These are phyloP conservation scores for Drosophila albomicans DNA, from an alignment of 1,140 invertebrate species.

Conservation along the genomic window DNA sequence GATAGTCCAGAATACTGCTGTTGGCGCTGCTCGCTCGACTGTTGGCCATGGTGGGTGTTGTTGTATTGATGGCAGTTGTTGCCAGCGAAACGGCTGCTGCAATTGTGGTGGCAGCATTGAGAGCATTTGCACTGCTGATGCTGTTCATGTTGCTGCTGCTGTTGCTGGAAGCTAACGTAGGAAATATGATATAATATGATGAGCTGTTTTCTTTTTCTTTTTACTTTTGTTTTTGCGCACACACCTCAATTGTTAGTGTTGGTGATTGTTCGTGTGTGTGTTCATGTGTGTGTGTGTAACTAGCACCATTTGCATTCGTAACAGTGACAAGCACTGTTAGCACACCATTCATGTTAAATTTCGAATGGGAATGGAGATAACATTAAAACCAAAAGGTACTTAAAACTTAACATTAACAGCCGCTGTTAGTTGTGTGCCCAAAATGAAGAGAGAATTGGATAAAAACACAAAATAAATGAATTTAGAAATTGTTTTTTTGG, in stretches of 20 bases:
- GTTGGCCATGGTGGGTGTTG: constrained; percentile 68
- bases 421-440: constrained; percentile 15
- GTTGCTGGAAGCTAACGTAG: constrained; percentile 61
- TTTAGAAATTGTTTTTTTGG: constrained; percentile 65
- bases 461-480: constrained; percentile 58
- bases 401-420: constrained; percentile 9
- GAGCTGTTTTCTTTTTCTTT: constrained; percentile 41
- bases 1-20: constrained; percentile 66
- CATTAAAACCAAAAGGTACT: constrained; percentile 11
- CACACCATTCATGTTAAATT: not conserved
- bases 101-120: constrained; percentile 68
- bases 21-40: constrained; percentile 61
- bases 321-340: constrained; percentile 11
- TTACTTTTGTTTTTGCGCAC: constrained; percentile 1
- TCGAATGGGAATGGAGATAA: not conserved
- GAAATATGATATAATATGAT: constrained; percentile 55
- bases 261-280: constrained; percentile 39
- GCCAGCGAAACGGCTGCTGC: constrained; percentile 71
- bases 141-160: constrained; percentile 51
- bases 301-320: not conserved
- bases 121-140: constrained; percentile 47
- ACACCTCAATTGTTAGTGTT: constrained; percentile 40
- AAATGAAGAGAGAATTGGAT: constrained; percentile 1
- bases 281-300: constrained; percentile 18
- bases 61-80: constrained; percentile 76